These are phyloP conservation scores for Epicauta chinensis DNA, from an alignment of 1,140 invertebrate genomes.

Conservation along the genomic window DNA sequence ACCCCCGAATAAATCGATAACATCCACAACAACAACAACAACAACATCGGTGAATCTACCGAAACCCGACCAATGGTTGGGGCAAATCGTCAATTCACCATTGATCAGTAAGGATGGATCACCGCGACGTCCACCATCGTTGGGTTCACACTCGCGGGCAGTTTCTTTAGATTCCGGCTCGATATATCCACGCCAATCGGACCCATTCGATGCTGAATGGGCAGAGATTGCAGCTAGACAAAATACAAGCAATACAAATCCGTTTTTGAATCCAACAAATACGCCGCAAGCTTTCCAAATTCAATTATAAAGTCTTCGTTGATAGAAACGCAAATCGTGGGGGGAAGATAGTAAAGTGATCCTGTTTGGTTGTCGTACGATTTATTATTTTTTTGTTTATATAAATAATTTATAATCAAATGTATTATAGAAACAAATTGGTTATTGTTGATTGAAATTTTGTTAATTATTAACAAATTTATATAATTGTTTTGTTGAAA, in stretches of 20 bases:
- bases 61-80: constrained; percentile 72
- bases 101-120: constrained; percentile 42
- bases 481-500: neutral
- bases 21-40: constrained; percentile 29
- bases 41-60: constrained; percentile 46
- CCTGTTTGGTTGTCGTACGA: too few species aligned
- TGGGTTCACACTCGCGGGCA: constrained; percentile 56
- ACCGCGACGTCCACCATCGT: constrained; percentile 46
- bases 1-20: constrained; percentile 23
- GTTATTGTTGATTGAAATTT: too few species aligned
- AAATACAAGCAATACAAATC: constrained; percentile 45
- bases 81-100: constrained; percentile 57
- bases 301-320: constrained; percentile 52
- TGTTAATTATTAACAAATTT: too few species aligned
- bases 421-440: neutral
- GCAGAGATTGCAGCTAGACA: constrained; percentile 48
- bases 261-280: constrained; percentile 47
- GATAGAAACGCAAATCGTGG: too few species aligned
- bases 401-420: neutral
- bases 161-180: constrained; percentile 52
- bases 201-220: constrained; percentile 87
- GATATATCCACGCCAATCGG: constrained; percentile 42
- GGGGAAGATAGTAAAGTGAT: too few species aligned
- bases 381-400: neutral
- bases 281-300: constrained; percentile 58